Evolutionary conservation across 1,140 invertebrate genomes (phyloP).

Genomic region (Lepidurus apus): DNA sequence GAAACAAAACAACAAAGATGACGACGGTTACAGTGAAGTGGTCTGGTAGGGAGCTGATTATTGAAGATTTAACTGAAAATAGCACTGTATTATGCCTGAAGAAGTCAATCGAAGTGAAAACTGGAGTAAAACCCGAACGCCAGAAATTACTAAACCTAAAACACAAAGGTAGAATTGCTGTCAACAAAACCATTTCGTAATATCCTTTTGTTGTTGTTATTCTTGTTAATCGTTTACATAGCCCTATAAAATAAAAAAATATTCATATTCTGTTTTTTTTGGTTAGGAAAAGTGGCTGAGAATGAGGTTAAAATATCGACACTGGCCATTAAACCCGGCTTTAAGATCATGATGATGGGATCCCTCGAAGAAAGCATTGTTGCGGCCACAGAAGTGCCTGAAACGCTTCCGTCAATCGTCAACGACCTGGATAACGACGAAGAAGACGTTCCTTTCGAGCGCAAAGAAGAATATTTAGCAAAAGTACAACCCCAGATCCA

Average conservation of each 20-base stretch:
- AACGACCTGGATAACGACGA: constrained; percentile 76
- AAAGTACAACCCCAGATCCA: constrained; percentile 44
- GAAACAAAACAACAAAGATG: not conserved
- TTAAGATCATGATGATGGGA: constrained; percentile 96
- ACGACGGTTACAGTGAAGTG: constrained; percentile 70
- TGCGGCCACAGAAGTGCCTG: constrained; percentile 67
- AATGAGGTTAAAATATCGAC: constrained; percentile 64
- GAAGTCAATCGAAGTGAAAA: constrained; percentile 68
- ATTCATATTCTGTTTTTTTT: constrained; percentile 33
- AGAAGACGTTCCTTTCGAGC: constrained; percentile 75
- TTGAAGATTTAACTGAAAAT: constrained; percentile 59
- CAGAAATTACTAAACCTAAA: constrained; percentile 92
- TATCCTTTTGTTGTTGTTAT: constrained; percentile 29
- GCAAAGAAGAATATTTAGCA: constrained; percentile 57
- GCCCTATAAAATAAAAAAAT: not conserved
- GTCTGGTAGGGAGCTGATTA: constrained; percentile 78
- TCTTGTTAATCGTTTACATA: not conserved
- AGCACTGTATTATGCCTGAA: constrained; percentile 74
- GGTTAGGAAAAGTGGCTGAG: constrained; percentile 69
- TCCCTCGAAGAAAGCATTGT: constrained; percentile 86
- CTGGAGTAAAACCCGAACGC: constrained; percentile 76
- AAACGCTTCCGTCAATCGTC: constrained; percentile 73
- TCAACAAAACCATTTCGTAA: constrained; percentile 36
- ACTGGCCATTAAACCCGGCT: constrained; percentile 74
- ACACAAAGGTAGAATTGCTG: constrained; percentile 63